Evolutionary conservation across 2,888 invertebrate species (phyloP), one percentile per base, ranked within the genome.

Genomic region (Melinaea menophilus): DNA sequence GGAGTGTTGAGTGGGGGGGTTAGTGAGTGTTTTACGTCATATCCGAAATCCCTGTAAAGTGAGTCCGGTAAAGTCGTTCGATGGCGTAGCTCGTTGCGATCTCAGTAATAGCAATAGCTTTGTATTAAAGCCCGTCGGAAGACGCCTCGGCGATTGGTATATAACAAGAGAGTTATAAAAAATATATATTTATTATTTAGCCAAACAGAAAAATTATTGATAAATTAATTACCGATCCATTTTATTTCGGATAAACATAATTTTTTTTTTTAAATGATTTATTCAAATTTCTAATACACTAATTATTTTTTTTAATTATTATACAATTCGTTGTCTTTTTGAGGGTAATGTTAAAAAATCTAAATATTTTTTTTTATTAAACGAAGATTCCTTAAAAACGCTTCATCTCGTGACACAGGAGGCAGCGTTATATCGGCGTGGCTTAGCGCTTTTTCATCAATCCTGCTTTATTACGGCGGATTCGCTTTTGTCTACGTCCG

Each of bases 391-490:
- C 5, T 12, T 33, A 55, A 54, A 63, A 58, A 55, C 75, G 74
- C 75, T 68, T 3, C 73, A 71, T 68, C 74, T 72, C 67, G 47
- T 74, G 56, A 59, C 77, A 78, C 72, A 67, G 61, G 62, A 67
- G 72, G 56, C 60, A 54, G 64, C 71, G 75, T 77, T 90, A 91
- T 92, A 91, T 90, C 91, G 91, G 91, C 89, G 87, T 84, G 89
- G 90, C 91, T 92, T 92, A 92, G 92, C 92, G 89, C 90, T 90
- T 91, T 91, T 91, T 91, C 91, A 91, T 91, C 91, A 91, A 91
- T 91, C 91, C 91, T 90, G 87, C 88, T 91, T 91, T 91, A 91
- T 91, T 91, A 89, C 89, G 80, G 84, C 78, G 84, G 86, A 85
- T 87, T 83, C 88, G 86, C 88, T 85, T 86, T 88, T 89, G 89